These are phyloP conservation scores for Atta texana DNA, from an alignment of 1,140 invertebrate genomes.

Conservation along the genomic window DNA sequence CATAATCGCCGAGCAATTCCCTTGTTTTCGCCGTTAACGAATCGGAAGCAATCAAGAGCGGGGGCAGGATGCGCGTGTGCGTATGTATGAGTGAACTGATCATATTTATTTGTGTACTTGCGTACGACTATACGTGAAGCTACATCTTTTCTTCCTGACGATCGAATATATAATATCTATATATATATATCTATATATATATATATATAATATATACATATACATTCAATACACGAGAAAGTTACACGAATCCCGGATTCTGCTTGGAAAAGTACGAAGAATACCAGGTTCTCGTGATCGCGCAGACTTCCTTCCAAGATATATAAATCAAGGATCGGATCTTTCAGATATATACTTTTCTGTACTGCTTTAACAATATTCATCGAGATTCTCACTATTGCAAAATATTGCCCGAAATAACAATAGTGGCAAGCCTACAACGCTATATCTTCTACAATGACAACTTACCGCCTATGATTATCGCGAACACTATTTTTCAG, in stretches of 20 bases:
- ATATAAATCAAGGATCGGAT: not conserved
- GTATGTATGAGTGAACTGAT: constrained; percentile 17
- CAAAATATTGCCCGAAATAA: constrained; percentile 18
- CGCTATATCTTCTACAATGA: not conserved
- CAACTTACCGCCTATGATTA: not conserved
- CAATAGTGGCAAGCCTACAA: constrained; percentile 17
- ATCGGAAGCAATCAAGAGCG: constrained; percentile 52
- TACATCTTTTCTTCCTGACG: constrained; percentile 74
- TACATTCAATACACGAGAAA: constrained; percentile 71
- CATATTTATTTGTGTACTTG: constrained; percentile 60
- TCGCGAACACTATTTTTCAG: not conserved
- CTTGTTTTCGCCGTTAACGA: constrained; percentile 38
- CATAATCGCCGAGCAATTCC: constrained; percentile 33
- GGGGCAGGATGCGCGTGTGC: not conserved
- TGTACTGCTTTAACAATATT: not conserved
- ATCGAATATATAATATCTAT: constrained; percentile 76
- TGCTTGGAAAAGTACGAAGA: constrained; percentile 67
- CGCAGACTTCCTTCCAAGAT: constrained; percentile 56
- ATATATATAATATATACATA: constrained; percentile 69
- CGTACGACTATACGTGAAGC: constrained; percentile 72
- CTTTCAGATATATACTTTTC: not conserved
- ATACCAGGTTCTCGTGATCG: constrained; percentile 69
- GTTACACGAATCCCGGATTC: constrained; percentile 64
- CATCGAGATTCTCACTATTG: not conserved
- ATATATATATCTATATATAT: constrained; percentile 53